Percentiles rank a stretch among this genome's conserved stretches.
Evolutionary conservation across 1,140 invertebrate species (phyloP).

Genomic region (Magallana angulata): DNA sequence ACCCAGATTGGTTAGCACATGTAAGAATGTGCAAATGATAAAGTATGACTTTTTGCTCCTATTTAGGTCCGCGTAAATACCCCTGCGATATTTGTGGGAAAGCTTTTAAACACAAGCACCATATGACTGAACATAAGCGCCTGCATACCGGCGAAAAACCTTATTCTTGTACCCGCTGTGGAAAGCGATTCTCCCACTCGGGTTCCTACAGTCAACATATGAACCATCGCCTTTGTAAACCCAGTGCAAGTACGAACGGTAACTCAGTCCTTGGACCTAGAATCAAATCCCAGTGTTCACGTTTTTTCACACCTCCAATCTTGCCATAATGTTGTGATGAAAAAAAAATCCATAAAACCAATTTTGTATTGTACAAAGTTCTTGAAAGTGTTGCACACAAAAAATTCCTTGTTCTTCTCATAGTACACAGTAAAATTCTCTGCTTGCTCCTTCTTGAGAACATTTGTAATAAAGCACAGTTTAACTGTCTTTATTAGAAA

Average conservation of each 20-base stretch:
- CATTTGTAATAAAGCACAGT: neutral
- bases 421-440: constrained; percentile 22
- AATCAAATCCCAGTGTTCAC: constrained; percentile 23
- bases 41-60: constrained; percentile 32
- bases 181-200: constrained; percentile 98
- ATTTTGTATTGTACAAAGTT: constrained; percentile 9
- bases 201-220: constrained; percentile 99
- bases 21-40: neutral
- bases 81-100: constrained; percentile 98
- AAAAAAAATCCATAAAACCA: neutral
- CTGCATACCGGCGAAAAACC: constrained; percentile 99
- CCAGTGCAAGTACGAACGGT: constrained; percentile 41
- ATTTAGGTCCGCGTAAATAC: constrained; percentile 60
- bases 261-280: constrained; percentile 16
- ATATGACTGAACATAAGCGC: constrained; percentile 98
- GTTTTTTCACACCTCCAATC: constrained; percentile 2
- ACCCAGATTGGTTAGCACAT: neutral
- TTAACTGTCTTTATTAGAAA: neutral
- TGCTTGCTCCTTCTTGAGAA: neutral
- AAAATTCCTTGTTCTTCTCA: constrained; percentile 12
- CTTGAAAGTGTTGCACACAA: constrained; percentile 30
- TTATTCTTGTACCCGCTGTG: constrained; percentile 98
- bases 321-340: constrained; percentile 33
- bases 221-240: constrained; percentile 83
- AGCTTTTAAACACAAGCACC: constrained; percentile 99